These are phyloP conservation scores for Ellobius talpinus DNA, from an alignment of 2,113 vertebrate genomes.

Conservation along the genomic window DNA sequence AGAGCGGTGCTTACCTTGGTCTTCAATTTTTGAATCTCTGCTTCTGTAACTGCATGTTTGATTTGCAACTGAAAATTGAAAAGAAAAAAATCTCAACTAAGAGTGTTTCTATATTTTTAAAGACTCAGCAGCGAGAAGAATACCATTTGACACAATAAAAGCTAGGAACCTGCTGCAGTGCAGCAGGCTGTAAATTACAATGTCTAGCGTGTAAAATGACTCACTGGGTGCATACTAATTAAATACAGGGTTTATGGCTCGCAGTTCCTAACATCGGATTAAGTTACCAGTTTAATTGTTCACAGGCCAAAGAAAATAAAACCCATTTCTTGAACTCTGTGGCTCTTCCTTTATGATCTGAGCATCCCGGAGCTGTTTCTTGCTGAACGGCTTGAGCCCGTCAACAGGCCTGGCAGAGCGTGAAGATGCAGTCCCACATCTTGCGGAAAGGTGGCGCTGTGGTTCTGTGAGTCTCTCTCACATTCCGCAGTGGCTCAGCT, in stretches of 20 bases:
- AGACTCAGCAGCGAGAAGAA: constrained; percentile 81
- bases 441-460: constrained; percentile 71
- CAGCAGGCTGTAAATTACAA: constrained; percentile 89
- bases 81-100: constrained; percentile 81
- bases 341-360: constrained; percentile 61
- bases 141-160: constrained; percentile 82
- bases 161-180: constrained; percentile 87
- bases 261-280: constrained; percentile 83
- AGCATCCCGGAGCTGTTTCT: constrained; percentile 61
- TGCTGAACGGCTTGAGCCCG: constrained; percentile 49
- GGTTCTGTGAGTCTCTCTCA: neutral
- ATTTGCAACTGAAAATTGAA: constrained; percentile 95
- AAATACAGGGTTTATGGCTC: constrained; percentile 82
- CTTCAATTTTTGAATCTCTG: constrained; percentile 99
- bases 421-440: neutral
- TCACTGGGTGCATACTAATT: constrained; percentile 86
- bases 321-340: constrained; percentile 71
- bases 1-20: constrained; percentile 93
- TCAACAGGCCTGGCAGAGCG: neutral
- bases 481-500: neutral
- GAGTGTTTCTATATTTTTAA: constrained; percentile 80
- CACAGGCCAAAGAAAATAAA: constrained; percentile 75
- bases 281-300: constrained; percentile 83
- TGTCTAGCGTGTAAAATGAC: constrained; percentile 86
- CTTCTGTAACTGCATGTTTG: constrained; percentile 99